Conservation (phyloP, 2,797 vertebrate genomes). For the Thalassophryne amazonica region DNA sequence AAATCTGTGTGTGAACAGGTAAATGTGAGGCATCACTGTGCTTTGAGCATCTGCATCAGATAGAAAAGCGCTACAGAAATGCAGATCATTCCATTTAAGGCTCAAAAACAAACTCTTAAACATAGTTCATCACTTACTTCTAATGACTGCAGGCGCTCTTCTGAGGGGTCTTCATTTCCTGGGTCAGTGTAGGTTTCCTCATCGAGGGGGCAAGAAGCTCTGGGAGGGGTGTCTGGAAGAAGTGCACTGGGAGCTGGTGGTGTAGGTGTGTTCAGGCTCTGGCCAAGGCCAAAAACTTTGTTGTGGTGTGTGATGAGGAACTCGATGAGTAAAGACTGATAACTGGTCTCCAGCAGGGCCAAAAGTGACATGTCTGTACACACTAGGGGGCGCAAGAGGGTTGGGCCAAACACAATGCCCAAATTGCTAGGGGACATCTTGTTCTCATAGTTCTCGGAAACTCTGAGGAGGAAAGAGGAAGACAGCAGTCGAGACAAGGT, state of each 20-base stretch:
- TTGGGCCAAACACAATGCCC: conserved; percentile 94
- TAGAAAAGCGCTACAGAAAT: no score
- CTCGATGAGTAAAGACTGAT: conserved; percentile 88
- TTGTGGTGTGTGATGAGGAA: conserved; percentile 87
- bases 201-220: conserved; percentile 43
- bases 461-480: conserved; percentile 71
- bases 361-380: conserved; percentile 75
- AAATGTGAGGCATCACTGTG: no score
- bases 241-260: conserved; percentile 64
- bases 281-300: conserved; percentile 75
- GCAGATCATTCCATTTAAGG: no score
- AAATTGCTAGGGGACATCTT: conserved; percentile 93
- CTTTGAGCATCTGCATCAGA: no score
- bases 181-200: conserved; percentile 15
- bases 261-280: conserved; percentile 56
- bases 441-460: conserved; percentile 86
- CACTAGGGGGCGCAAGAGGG: conserved; percentile 83
- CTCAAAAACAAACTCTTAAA: no score
- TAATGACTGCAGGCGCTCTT: conserved; percentile 68
- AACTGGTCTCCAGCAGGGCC: conserved; percentile 85
- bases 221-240: conserved; percentile 64
- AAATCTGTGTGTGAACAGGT: not conserved
- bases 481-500: not conserved
- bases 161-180: conserved; percentile 42
- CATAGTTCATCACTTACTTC: conserved; percentile 66